Evolutionary conservation across 2,888 invertebrate genomes (phyloP), one percentile per base, ranked within the genome.

Genomic region (Cyclophora punctaria): DNA sequence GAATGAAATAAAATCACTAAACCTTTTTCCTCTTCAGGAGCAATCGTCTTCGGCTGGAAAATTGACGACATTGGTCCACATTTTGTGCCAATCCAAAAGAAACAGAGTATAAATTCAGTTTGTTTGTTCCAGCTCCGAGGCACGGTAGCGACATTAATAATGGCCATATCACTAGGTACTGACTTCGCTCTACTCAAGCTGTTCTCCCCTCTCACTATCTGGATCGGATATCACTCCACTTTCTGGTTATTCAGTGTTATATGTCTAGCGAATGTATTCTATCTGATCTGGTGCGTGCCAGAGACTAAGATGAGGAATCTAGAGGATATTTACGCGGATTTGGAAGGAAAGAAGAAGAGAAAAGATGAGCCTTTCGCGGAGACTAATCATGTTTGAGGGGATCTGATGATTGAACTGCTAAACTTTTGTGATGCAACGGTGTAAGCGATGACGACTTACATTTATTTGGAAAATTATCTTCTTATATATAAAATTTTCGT

Each of bases 231-330:
- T 41, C 89, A 93, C 64, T 92, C 92, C 35, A 93, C 94, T 0
- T 98, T 98, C 82, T 95, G 95, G 93, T 67, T 95, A 45, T 98
- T 97, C 80, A 93, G 94, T 5, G 61, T 85, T 3, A 90, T 96
- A 56, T 95, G 96, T 67, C 72, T 93, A 0, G 54, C 92, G 1
- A 94, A 95, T 50, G 85, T 96, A n/a, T 87, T 95, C 66, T 97
- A 97, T 81, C 93, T 96, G 0, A 92, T 94, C 58, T 83, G 93
- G 64, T 94, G 90, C 71, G 95, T 98, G n/a, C 98, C 98, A 2
- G 98, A 98, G 83, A 98, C 98, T 0, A 95, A 95, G 71, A 98
- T 96, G 62, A 93, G 95, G 71, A 94, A 93, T 46, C 88, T 98
- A 50, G 96, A 97, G 78, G 97, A 97, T 61, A 98, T 98, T 67